These are phyloP conservation scores for Hirundichthys speculiger DNA, from an alignment of 2,113 vertebrate species.

Conservation along the genomic window DNA sequence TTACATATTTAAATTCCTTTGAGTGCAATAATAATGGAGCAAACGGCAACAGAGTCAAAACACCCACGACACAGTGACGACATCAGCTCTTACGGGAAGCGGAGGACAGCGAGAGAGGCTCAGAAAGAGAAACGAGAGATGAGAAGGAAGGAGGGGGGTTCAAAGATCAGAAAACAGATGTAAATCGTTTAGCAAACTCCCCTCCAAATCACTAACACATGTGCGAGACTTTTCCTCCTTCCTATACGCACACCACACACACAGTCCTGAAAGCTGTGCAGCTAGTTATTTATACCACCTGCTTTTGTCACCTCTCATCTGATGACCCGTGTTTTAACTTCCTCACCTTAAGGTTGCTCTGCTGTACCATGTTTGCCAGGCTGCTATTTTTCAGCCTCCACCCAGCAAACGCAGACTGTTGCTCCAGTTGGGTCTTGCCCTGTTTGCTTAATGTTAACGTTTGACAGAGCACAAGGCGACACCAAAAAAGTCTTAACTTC, in stretches of 20 bases:
- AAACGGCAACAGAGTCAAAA: constrained; percentile 44
- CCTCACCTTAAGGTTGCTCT: constrained; percentile 5
- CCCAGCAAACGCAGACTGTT: constrained; percentile 33
- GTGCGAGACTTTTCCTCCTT: constrained; percentile 68
- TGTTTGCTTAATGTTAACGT: constrained; percentile 54
- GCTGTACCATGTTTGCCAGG: constrained; percentile 3
- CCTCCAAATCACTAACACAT: constrained; percentile 84
- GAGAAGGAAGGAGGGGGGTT: constrained; percentile 67
- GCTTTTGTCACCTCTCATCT: constrained; percentile 32
- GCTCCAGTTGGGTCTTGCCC: not conserved
- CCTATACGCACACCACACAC: constrained; percentile 35
- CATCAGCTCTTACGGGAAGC: constrained; percentile 54
- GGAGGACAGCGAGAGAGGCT: constrained; percentile 40
- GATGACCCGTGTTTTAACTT: constrained; percentile 1
- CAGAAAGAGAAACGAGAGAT: constrained; percentile 43
- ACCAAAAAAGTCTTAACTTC: not conserved
- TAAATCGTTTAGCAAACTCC: constrained; percentile 78
- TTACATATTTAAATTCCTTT: constrained; percentile 54
- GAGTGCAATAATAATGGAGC: constrained; percentile 49
- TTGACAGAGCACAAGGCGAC: constrained; percentile 24
- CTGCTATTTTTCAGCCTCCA: constrained; percentile 22
- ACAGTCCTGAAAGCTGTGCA: constrained; percentile 9
- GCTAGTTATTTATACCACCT: constrained; percentile 41
- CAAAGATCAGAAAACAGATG: constrained; percentile 87
- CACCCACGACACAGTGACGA: constrained; percentile 45